Evolutionary conservation across 2,113 vertebrate genomes (phyloP).

Genomic region (Prietella phreatophila): DNA sequence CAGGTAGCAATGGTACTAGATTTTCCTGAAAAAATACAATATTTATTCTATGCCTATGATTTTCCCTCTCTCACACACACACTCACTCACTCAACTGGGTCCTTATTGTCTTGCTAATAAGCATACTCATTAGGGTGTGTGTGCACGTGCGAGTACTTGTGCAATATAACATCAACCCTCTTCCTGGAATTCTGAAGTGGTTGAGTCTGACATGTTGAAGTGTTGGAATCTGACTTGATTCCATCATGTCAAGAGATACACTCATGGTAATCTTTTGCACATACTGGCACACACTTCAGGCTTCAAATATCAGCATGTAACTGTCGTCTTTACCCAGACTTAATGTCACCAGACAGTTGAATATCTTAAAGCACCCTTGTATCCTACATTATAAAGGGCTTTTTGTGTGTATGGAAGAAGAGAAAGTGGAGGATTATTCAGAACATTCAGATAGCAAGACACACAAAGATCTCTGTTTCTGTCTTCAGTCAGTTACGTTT

Average conservation of each 20-base stretch:
- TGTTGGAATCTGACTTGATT: slow-evolving; percentile 1
- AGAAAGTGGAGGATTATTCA: slow-evolving; percentile 26
- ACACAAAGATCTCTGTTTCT: slow-evolving; percentile 40
- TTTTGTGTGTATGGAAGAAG: slow-evolving; percentile 37
- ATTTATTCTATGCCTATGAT: no score
- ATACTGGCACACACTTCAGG: not conserved
- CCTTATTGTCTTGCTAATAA: not conserved
- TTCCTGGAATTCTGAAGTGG: slow-evolving; percentile 8
- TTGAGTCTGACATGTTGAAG: slow-evolving; percentile 11
- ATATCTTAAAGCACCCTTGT: slow-evolving; percentile 1
- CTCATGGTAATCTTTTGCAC: not conserved
- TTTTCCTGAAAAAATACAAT: no score
- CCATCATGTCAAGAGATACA: slow-evolving; percentile 10
- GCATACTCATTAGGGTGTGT: not conserved
- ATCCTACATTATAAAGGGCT: slow-evolving; percentile 33
- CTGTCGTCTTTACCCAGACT: slow-evolving; percentile 20
- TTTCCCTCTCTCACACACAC: no score
- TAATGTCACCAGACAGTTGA: slow-evolving; percentile 13
- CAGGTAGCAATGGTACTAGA: no score
- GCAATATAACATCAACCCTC: slow-evolving; percentile 12
- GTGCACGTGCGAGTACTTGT: not conserved
- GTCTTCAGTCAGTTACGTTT: slow-evolving; percentile 23
- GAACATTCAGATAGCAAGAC: slow-evolving; percentile 28
- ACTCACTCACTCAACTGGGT: not conserved
- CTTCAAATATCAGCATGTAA: slow-evolving; percentile 3